Evolutionary conservation across 2,113 vertebrate species (phyloP).

Genomic region (Cynocephalus volans): DNA sequence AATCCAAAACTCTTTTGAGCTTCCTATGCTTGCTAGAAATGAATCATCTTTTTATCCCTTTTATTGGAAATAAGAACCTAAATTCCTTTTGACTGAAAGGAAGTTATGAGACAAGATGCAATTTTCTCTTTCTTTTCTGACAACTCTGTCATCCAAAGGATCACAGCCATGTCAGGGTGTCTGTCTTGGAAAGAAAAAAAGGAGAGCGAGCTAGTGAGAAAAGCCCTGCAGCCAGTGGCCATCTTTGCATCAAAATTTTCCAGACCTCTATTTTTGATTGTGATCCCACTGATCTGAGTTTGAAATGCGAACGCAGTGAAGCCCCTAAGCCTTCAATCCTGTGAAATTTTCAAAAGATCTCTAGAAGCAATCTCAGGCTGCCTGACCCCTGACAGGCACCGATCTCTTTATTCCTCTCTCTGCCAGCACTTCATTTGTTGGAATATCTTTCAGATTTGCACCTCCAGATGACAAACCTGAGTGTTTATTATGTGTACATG

Average conservation of each 20-base stretch:
- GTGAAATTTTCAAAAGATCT: slow-evolving; percentile 99
- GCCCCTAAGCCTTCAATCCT: slow-evolving; percentile 98
- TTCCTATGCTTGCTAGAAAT: slow-evolving; percentile 75
- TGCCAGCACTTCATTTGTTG: slow-evolving; percentile 97
- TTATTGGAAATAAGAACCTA: slow-evolving; percentile 85
- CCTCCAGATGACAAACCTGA: slow-evolving; percentile 95
- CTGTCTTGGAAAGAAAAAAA: slow-evolving; percentile 86
- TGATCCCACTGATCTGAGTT: slow-evolving; percentile 97
- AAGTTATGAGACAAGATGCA: slow-evolving; percentile 90
- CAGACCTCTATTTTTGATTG: slow-evolving; percentile 92
- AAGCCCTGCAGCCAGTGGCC: slow-evolving; percentile 88
- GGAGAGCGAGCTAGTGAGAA: background rate
- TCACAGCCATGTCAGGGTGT: slow-evolving; percentile 92
- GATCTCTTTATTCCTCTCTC: slow-evolving; percentile 96
- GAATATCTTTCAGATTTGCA: slow-evolving; percentile 98
- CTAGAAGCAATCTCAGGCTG: slow-evolving; percentile 98
- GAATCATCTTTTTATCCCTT: slow-evolving; percentile 48
- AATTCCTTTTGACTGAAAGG: slow-evolving; percentile 89
- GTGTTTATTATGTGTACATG: slow-evolving; percentile 95
- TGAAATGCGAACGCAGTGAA: slow-evolving; percentile 97
- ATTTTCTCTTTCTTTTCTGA: slow-evolving; percentile 91
- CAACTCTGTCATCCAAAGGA: slow-evolving; percentile 91
- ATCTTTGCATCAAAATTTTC: slow-evolving; percentile 94
- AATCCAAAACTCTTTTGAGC: slow-evolving; percentile 81
- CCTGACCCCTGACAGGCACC: slow-evolving; percentile 97